Percentiles rank a stretch among this genome's conserved stretches.
Evolutionary conservation across 2,888 invertebrate genomes (phyloP).

Genomic region (Tipula unca): DNA sequence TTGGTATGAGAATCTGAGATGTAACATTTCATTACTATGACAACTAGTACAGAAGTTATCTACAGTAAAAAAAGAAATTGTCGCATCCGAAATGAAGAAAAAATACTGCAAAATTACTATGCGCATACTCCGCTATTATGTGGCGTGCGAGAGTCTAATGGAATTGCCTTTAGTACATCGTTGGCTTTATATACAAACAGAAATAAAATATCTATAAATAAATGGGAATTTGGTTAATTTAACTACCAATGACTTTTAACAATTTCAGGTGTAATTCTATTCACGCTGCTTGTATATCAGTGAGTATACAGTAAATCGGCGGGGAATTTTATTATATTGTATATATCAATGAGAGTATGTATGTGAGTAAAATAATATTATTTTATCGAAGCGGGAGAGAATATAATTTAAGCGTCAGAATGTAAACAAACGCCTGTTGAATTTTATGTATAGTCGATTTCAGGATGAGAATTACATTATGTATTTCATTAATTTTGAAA

Average conservation of each 20-base stretch:
- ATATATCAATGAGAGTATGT: background rate
- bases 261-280: too few relatives aligned
- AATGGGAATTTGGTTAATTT: too few relatives aligned
- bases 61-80: background rate
- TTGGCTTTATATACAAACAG: background rate
- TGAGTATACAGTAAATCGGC: too few relatives aligned
- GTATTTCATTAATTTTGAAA: too few relatives aligned
- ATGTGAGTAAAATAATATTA: background rate
- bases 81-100: background rate
- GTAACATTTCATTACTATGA: background rate
- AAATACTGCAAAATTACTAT: background rate
- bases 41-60: background rate
- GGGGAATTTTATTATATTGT: background rate
- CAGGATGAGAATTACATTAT: background rate
- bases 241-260: too few relatives aligned
- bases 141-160: background rate
- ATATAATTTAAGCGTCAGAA: too few relatives aligned
- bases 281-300: too few relatives aligned
- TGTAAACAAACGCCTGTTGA: slow-evolving; percentile 8
- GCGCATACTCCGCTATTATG: background rate
- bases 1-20: background rate
- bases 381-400: too few relatives aligned
- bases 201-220: too few relatives aligned
- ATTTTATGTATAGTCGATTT: background rate
- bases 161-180: background rate